A percentile compares a stretch with the other conserved stretches of the same genome.
phyloP scores from a whole-genome alignment of 2,888 invertebrate species.

The Fabriciana adippe region DNA sequence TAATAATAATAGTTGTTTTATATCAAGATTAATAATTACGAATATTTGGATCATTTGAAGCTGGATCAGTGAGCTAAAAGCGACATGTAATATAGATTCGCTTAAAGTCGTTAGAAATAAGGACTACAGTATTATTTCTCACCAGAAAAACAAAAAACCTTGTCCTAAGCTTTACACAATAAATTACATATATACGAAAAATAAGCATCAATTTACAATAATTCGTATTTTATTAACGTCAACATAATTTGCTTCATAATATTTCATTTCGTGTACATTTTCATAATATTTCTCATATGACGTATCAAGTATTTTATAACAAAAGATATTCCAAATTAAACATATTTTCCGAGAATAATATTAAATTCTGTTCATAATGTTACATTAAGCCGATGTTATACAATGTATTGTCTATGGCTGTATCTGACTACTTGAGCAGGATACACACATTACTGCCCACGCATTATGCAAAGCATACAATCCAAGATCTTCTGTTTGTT shows the following conservation, averaged over 20 bases:
- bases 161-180: no score
- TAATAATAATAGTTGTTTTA: no score
- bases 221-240: slow-evolving; percentile 15
- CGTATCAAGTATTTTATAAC: slow-evolving; percentile 9
- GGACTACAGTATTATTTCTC: no score
- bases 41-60: no score
- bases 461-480: slow-evolving; percentile 46
- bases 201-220: slow-evolving; percentile 10
- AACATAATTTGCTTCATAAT: slow-evolving; percentile 14
- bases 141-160: no score
- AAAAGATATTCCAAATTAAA: slow-evolving; percentile 8
- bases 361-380: slow-evolving; percentile 7
- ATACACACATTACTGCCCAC: slow-evolving; percentile 48
- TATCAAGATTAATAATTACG: no score
- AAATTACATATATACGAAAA: slow-evolving; percentile 5
- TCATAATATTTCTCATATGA: slow-evolving; percentile 8
- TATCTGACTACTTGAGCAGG: slow-evolving; percentile 32
- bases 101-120: no score
- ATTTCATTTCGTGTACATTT: slow-evolving; percentile 15
- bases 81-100: no score
- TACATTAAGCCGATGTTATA: background rate
- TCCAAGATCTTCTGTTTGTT: slow-evolving; percentile 47
- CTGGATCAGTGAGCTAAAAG: no score
- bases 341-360: slow-evolving; percentile 6
- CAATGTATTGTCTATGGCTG: background rate